Evolutionary conservation across 2,888 invertebrate genomes (phyloP).

Genomic region (Thymelicus sylvestris): DNA sequence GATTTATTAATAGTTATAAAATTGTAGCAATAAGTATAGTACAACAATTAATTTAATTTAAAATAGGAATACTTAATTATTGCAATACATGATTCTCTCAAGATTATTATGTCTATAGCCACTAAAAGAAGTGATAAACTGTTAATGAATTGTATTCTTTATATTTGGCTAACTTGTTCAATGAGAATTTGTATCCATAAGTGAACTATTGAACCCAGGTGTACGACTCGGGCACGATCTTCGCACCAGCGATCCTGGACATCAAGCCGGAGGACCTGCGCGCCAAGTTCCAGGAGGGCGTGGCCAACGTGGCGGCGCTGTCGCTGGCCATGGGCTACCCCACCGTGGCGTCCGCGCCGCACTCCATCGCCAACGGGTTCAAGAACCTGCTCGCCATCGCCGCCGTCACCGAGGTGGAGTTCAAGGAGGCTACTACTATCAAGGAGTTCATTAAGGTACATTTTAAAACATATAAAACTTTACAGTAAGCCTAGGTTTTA

Average conservation of each 20-base stretch:
- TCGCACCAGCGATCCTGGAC: constrained; percentile 98
- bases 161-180: too few species aligned
- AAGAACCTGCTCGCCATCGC: constrained; percentile 98
- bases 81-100: too few species aligned
- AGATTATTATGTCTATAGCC: too few species aligned
- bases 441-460: constrained; percentile 96
- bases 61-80: too few species aligned
- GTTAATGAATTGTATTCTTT: too few species aligned
- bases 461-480: too few species aligned
- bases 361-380: constrained; percentile 99
- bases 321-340: constrained; percentile 98
- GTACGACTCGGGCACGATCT: constrained; percentile 99
- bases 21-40: too few species aligned
- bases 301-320: constrained; percentile 96
- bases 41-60: too few species aligned
- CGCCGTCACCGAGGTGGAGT: constrained; percentile 97
- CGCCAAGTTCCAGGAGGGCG: constrained; percentile 95
- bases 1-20: too few species aligned
- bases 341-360: constrained; percentile 98
- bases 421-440: constrained; percentile 96
- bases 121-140: too few species aligned
- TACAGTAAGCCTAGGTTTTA: too few species aligned
- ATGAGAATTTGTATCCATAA: too few species aligned
- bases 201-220: constrained; percentile 79
- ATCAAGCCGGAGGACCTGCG: constrained; percentile 98